Base-by-base conservation (phyloP, 2,888 invertebrate species). In the Alviniconcha strummeri region DNA sequence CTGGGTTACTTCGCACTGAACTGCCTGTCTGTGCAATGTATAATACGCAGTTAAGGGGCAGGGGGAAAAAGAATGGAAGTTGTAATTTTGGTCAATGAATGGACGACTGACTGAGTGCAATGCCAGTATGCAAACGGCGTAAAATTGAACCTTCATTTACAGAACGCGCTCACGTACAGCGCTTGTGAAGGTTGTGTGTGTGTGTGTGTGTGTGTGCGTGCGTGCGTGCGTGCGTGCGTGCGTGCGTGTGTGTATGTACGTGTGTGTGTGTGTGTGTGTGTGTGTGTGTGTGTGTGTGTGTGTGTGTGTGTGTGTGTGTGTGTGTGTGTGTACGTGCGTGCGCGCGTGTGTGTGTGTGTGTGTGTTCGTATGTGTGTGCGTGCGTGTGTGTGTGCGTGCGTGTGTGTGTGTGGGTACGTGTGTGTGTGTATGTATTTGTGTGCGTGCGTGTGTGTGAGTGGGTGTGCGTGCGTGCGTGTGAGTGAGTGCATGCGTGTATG, bases 381-480 rank as follows among this genome's bases (percentile, higher is more conserved):
- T 8, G 56, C 19, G 55, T 52, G 17, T 55, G 76, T 55, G 76
- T 55, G 15, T 52, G 52, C 52, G 36, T 75, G 52, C 17, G 36
- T 52, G 52, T 36, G 9, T 75, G 52, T 75, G 5, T 75, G 72
- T 72, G 72, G 7, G 72, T 72, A 56, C 11, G 17, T 55, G 76
- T 55, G 76, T 76, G 0, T 15, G n/a, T 76, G 17, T 76, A 57
- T 55, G 4, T 55, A n/a, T 55, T 2, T 76, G 13, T 55, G 15
- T 52, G 52, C 52, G 36, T 75, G 52, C 17, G 36, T 52, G 52
- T 36, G 9, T 75, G 52, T 75, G 5, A 36, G 72, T 72, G 72
- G 7, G 72, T 72, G 72, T 72, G 72, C 17, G 75, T 72, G 72
- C 17, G 72, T 72, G 72, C 17, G 72, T 72, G 72, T 72, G 72